A percentile compares a stretch with the other conserved stretches of the same genome.
phyloP scores from a whole-genome alignment of 1,140 invertebrate genomes.

The Lethocerus indicus region DNA sequence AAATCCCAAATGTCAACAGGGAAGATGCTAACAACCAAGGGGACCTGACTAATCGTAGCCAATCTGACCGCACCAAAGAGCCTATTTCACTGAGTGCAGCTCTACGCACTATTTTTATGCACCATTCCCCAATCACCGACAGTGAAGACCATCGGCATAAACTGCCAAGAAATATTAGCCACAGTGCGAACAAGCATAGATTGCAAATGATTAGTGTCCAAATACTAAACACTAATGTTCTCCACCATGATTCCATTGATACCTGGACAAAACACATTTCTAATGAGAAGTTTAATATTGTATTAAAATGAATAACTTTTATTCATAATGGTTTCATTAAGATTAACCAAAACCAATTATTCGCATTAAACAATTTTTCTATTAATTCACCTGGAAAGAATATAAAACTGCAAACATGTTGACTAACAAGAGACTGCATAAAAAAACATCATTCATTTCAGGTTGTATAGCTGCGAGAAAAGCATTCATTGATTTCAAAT shows the following conservation, averaged over 20 bases:
- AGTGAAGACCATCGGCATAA: slow-evolving; percentile 1
- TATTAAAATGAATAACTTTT: not conserved
- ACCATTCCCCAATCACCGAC: not conserved
- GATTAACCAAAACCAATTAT: not conserved
- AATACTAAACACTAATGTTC: slow-evolving; percentile 3
- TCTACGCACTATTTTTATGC: not conserved
- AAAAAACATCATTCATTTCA: slow-evolving; percentile 34
- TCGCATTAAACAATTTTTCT: not conserved
- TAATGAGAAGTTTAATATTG: not conserved
- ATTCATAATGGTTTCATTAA: not conserved
- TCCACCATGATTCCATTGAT: slow-evolving; percentile 4
- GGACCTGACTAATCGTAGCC: slow-evolving; percentile 8
- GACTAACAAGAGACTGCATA: slow-evolving; percentile 26
- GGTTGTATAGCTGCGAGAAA: slow-evolving; percentile 29
- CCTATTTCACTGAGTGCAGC: not conserved
- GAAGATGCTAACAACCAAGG: slow-evolving; percentile 9
- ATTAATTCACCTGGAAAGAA: slow-evolving; percentile 22
- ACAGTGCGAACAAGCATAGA: slow-evolving; percentile 2
- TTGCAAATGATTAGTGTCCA: slow-evolving; percentile 5
- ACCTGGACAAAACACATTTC: slow-evolving; percentile 1
- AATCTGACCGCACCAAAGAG: slow-evolving; percentile 14
- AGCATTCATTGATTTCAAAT: slow-evolving; percentile 27
- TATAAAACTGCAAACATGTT: slow-evolving; percentile 29
- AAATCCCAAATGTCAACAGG: slow-evolving; percentile 2
- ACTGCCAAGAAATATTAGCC: slow-evolving; percentile 3